A percentile compares a stretch with the other conserved stretches of the same genome.
Conservation (phyloP, 2,888 invertebrate species). For the Elysia crispata region DNA sequence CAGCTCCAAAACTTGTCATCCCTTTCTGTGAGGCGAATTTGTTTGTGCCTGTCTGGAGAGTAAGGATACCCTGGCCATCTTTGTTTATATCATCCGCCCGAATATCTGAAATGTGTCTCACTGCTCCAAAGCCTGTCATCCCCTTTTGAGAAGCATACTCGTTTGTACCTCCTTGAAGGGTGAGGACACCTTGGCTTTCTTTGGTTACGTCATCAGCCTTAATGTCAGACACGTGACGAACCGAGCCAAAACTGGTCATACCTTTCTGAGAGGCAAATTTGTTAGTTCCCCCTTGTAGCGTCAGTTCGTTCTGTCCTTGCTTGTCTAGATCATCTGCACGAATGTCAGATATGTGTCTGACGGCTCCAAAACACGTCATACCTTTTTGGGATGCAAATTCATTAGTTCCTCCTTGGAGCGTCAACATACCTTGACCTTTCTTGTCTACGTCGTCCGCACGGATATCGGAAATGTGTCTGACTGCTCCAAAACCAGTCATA, state of each 20-base stretch:
- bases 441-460: slow-evolving; percentile 59
- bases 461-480: slow-evolving; percentile 73
- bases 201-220: too few relatives aligned
- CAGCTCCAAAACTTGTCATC: slow-evolving; percentile 64
- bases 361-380: slow-evolving; percentile 71
- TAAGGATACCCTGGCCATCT: slow-evolving; percentile 58
- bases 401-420: slow-evolving; percentile 72
- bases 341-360: slow-evolving; percentile 74
- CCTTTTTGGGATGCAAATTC: slow-evolving; percentile 73
- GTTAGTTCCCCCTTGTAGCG: slow-evolving; percentile 74
- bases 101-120: slow-evolving; percentile 75
- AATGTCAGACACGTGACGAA: too few relatives aligned
- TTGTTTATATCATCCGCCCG: slow-evolving; percentile 59
- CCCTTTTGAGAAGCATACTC: slow-evolving; percentile 73
- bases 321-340: slow-evolving; percentile 59
- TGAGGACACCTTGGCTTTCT: too few relatives aligned
- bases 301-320: slow-evolving; percentile 59
- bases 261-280: slow-evolving; percentile 71
- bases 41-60: slow-evolving; percentile 74
- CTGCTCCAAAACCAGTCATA: slow-evolving; percentile 74
- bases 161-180: slow-evolving; percentile 71
- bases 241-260: not conserved
- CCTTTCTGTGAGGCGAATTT: slow-evolving; percentile 71
- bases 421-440: slow-evolving; percentile 57
- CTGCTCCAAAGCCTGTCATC: slow-evolving; percentile 71